Percentiles rank a stretch among this genome's conserved stretches.
Evolutionary conservation across 2,113 vertebrate species (phyloP).

Genomic region (Pterocles gutturalis): DNA sequence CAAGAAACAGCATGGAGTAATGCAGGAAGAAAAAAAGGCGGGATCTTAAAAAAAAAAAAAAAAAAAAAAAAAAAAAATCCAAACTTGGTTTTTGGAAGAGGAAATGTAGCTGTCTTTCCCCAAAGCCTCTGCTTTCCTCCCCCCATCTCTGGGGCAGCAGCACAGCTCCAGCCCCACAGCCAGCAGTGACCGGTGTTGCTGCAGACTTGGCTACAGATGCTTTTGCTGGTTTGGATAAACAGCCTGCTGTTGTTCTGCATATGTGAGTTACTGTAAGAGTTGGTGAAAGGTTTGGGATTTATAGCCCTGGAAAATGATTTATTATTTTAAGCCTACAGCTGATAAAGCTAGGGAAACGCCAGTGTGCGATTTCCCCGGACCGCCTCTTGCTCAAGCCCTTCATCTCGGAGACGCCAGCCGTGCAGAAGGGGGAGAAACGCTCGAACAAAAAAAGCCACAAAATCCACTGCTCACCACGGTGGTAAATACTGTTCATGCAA

Average conservation of each 20-base stretch:
- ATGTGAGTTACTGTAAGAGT: constrained; percentile 11
- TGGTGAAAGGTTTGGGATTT: constrained; percentile 55
- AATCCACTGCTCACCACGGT: neutral
- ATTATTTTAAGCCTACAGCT: constrained; percentile 34
- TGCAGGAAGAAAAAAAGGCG: neutral
- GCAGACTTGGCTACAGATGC: neutral
- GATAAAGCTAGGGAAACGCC: constrained; percentile 45
- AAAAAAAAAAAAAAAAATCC: neutral
- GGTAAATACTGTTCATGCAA: neutral
- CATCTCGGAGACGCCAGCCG: accelerated
- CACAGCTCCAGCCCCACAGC: neutral
- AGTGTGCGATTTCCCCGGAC: neutral
- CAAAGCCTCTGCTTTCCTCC: neutral
- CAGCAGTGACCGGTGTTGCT: accelerated
- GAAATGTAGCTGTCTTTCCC: neutral
- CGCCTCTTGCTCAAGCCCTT: neutral
- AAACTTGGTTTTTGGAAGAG: neutral
- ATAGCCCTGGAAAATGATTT: constrained; percentile 38
- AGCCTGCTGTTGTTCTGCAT: constrained; percentile 50
- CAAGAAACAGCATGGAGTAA: accelerated
- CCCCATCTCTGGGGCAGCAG: neutral
- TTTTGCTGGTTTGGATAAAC: constrained; percentile 13
- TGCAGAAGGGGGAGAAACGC: neutral
- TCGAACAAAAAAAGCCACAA: neutral
- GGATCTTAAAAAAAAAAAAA: neutral